Conservation (phyloP, 2,888 invertebrate species). For the Mongoloraphidia duomilia region DNA sequence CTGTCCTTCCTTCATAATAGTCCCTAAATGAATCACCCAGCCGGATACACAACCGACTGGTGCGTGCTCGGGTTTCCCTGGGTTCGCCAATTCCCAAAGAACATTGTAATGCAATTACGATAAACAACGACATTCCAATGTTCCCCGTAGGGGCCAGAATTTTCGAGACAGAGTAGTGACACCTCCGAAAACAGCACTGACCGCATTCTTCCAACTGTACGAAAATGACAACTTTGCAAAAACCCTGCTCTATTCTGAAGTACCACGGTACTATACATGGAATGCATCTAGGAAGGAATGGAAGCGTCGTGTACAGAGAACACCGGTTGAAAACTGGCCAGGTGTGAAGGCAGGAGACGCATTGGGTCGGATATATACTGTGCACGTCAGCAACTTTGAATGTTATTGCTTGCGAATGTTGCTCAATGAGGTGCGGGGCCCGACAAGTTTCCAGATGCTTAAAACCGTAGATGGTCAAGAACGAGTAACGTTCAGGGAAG, state of each 20-base stretch:
- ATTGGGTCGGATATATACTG: conserved; percentile 15
- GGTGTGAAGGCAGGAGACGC: conserved; percentile 14
- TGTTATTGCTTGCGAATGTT: conserved; percentile 16
- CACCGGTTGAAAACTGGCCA: conserved; percentile 10
- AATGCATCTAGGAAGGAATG: conserved; percentile 6
- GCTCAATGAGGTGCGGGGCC: conserved; percentile 11
- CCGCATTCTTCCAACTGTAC: conserved; percentile 14
- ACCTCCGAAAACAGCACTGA: conserved; percentile 19
- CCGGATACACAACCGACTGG: too few species aligned
- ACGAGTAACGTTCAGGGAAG: conserved; percentile 20
- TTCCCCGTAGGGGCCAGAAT: too few species aligned
- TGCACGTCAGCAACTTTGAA: conserved; percentile 15
- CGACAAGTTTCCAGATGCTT: neutral
- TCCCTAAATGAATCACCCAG: too few species aligned
- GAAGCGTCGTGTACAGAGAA: conserved; percentile 14
- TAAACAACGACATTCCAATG: too few species aligned
- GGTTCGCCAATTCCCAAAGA: too few species aligned
- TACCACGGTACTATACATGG: conserved; percentile 14
- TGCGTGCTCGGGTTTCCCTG: too few species aligned
- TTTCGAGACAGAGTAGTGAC: conserved; percentile 11
- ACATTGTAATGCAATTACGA: too few species aligned
- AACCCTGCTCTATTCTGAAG: conserved; percentile 13
- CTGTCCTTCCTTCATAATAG: too few species aligned
- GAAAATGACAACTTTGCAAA: conserved; percentile 10
- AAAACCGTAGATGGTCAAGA: neutral